Base-by-base conservation (phyloP, 2,888 invertebrate species). In the Drymonia ruficornis region DNA sequence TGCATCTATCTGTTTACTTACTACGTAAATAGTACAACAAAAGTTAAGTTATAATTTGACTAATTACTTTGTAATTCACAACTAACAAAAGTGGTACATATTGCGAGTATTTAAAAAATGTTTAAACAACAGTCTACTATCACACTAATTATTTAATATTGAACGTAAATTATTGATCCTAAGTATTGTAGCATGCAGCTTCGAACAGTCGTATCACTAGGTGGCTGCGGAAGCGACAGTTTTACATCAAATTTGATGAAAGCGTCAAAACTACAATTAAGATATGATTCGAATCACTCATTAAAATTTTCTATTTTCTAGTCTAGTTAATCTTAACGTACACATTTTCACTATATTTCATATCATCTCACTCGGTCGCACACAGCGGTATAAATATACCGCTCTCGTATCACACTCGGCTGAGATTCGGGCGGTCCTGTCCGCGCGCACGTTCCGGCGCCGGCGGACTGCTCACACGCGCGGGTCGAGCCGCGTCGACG, bases 211-310 rank as follows among this genome's bases (percentile, higher is more conserved):
- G 56, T 53, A 61, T 57, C 59, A 56, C 71, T 65, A 64, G 72
- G 65, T 56, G 65, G 59, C 67, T 56, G 70, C 66, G 44, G 47
- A 74, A 77, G 78, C 76, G 61, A 73, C 56, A 65, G 58, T 64
- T 68, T 59, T 62, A 70, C 58, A 61, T 72, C 61, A 59, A 64
- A 80, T 75, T 81, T 70, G 70, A 74, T 62, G 74, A 76, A 82
- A 82, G 80, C 82, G 59, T 79, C 74, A 76, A 70, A 68, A 80
- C 86, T 86, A 87, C 77, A 65, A 70, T 80, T 80, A 85, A 79
- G 90, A 91, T 91, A 91, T 91, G 91, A 87, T 89, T 86, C 72
- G 65, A 76, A 90, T 90, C 90, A 91, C 90, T 83, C 82, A 78
- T 77, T 78, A 78, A 76, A 77, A 79, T 76, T 75, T 61, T 71